These are phyloP conservation scores for Equus przewalskii DNA, from an alignment of 2,113 vertebrate genomes.

Conservation along the genomic window DNA sequence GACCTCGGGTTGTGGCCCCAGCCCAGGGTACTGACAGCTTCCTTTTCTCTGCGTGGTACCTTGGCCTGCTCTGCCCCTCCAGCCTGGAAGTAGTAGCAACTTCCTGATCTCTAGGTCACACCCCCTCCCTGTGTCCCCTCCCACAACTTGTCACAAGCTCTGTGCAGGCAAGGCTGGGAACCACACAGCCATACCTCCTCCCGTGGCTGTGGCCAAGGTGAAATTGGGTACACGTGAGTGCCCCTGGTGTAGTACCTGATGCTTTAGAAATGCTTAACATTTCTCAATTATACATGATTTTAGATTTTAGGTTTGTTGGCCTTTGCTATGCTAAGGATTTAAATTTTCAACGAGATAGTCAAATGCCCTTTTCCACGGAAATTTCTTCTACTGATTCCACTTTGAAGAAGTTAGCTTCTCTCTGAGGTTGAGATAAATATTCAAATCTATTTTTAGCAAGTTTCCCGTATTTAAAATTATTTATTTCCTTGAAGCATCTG, in stretches of 20 bases:
- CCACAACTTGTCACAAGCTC: background rate
- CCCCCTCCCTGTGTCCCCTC: rapidly evolving
- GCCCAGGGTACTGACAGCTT: background rate
- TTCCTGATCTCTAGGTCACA: background rate
- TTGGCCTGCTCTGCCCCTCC: background rate
- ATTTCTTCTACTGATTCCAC: constrained; percentile 17
- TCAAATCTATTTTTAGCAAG: constrained; percentile 50
- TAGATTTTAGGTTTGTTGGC: background rate
- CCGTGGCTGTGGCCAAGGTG: rapidly evolving
- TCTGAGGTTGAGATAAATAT: constrained; percentile 38
- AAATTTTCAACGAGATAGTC: background rate
- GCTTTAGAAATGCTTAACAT: background rate
- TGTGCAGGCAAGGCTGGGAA: background rate
- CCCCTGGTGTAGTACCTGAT: rapidly evolving
- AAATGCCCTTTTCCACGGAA: background rate
- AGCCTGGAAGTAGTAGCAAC: background rate
- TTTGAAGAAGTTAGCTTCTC: constrained; percentile 39
- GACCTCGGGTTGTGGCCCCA: background rate
- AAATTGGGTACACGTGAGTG: rapidly evolving
- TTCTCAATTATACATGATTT: background rate
- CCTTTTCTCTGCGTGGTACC: background rate
- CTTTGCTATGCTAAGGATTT: background rate
- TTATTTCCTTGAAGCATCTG: constrained; percentile 28
- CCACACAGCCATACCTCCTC: rapidly evolving
- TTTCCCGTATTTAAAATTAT: background rate